Evolutionary conservation across 2,797 vertebrate genomes (phyloP).

Genomic region (Sebastes ruberrimus): DNA sequence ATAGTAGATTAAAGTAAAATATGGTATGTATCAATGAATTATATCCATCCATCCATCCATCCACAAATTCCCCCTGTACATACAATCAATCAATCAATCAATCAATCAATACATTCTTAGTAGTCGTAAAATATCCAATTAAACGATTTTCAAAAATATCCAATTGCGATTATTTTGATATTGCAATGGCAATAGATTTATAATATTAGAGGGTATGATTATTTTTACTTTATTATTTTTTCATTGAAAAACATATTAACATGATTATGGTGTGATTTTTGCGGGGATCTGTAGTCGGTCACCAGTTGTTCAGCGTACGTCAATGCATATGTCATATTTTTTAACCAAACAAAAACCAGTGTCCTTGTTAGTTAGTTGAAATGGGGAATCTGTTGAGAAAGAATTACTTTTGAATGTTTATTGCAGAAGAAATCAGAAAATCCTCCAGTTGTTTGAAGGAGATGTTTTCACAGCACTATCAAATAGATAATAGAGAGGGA

Average conservation of each 20-base stretch:
- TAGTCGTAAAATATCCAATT: not conserved
- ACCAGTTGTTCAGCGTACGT: slow-evolving; percentile 87
- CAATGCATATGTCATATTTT: slow-evolving; percentile 7
- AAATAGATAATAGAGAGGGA: not conserved
- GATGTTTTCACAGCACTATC: not conserved
- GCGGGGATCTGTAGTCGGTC: slow-evolving; percentile 69
- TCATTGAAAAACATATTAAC: too few species aligned
- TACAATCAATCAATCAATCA: not conserved
- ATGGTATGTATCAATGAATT: not conserved
- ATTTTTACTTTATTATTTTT: too few species aligned
- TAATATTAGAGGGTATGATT: too few species aligned
- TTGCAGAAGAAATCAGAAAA: not conserved
- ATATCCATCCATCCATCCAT: not conserved
- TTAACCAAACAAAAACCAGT: slow-evolving; percentile 51
- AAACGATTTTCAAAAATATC: not conserved
- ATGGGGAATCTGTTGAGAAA: slow-evolving; percentile 55
- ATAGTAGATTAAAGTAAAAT: not conserved
- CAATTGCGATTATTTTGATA: too few species aligned
- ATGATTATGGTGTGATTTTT: too few species aligned
- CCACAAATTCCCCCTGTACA: not conserved
- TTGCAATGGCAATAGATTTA: too few species aligned
- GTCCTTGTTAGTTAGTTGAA: slow-evolving; percentile 49
- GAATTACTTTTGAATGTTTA: not conserved
- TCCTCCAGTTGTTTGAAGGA: not conserved
- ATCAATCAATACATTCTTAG: not conserved